These are phyloP conservation scores for Silurus lanzhouensis DNA, from an alignment of 2,797 vertebrate genomes.

Conservation along the genomic window DNA sequence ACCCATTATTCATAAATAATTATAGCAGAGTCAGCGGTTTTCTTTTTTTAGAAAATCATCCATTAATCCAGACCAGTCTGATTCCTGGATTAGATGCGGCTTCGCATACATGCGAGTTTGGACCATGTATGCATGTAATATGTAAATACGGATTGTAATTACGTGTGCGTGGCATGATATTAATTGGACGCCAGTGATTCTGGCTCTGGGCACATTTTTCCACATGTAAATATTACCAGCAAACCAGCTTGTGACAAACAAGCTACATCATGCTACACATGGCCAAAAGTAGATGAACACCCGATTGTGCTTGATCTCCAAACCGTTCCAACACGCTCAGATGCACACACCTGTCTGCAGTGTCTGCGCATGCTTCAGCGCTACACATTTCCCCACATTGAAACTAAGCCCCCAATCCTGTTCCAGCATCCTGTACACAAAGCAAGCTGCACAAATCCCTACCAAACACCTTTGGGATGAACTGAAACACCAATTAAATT, in stretches of 20 bases:
- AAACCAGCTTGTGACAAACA: neutral
- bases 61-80: too few species aligned
- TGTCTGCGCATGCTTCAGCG: too few species aligned
- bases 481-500: too few species aligned
- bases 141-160: neutral
- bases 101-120: neutral
- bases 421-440: too few species aligned
- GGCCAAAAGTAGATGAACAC: too few species aligned
- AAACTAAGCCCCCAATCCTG: too few species aligned
- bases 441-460: too few species aligned
- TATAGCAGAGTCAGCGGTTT: neutral
- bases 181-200: neutral
- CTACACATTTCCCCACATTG: too few species aligned
- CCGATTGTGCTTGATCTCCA: too few species aligned
- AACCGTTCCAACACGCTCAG: too few species aligned
- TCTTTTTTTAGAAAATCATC: neutral
- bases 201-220: neutral
- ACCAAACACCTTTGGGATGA: too few species aligned
- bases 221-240: neutral
- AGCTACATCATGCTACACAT: neutral
- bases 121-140: conserved; percentile 7
- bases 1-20: neutral
- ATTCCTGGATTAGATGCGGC: neutral
- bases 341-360: too few species aligned
- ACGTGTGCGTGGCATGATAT: neutral